Percentiles rank a stretch among this genome's conserved stretches.
Conservation (phyloP, 2,888 invertebrate species). For the Strigamia crassipes region DNA sequence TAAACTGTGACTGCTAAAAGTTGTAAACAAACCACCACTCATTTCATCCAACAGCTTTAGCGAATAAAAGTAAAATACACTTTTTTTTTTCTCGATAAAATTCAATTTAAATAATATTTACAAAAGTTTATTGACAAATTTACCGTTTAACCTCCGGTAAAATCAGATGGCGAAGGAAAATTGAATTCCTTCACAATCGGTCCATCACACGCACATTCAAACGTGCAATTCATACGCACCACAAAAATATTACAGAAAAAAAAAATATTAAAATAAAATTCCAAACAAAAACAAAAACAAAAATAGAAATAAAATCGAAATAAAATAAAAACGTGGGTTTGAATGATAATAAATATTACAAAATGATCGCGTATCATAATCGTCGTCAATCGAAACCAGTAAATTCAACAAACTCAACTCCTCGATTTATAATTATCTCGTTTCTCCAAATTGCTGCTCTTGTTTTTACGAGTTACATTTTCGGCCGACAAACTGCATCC, state of each 20-base stretch:
- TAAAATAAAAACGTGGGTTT: not conserved
- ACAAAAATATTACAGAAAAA: constrained; percentile 1
- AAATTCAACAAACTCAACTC: constrained; percentile 19
- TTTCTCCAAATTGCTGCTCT: constrained; percentile 1
- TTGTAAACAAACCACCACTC: not conserved
- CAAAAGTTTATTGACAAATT: not conserved
- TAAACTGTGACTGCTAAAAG: not conserved
- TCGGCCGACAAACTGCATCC: not conserved
- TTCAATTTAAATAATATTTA: not conserved
- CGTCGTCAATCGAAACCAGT: not conserved
- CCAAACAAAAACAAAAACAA: not conserved
- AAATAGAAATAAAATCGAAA: not conserved
- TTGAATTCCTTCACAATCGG: not conserved
- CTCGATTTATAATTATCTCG: constrained; percentile 17
- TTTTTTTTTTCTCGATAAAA: not conserved
- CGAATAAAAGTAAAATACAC: not conserved
- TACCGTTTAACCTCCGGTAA: not conserved
- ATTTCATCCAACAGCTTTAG: not conserved
- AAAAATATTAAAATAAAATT: not conserved
- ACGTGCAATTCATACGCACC: not conserved
- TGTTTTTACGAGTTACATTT: constrained; percentile 28
- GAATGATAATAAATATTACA: constrained; percentile 12
- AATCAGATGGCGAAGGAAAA: not conserved
- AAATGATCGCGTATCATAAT: not conserved
- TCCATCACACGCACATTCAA: not conserved